Evolutionary conservation across 2,113 vertebrate genomes (phyloP).

Genomic region (Anoura caudifer): DNA sequence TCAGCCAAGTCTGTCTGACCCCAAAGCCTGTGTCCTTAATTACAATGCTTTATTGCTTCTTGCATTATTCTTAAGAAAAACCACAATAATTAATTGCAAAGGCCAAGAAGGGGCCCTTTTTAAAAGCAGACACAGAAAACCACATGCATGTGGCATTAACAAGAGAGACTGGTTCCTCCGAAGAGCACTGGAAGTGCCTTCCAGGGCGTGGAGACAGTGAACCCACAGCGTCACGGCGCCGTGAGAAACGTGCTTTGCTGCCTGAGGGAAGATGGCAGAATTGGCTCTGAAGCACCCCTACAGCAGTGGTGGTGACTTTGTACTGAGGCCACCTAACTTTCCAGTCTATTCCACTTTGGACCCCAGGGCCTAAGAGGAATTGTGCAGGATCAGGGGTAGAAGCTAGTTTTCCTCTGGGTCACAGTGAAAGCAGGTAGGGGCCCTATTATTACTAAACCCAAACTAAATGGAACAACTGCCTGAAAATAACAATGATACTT

Average conservation of each 20-base stretch:
- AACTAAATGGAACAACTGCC: not conserved
- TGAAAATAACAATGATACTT: not conserved
- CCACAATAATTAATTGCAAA: not conserved
- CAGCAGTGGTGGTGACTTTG: not conserved
- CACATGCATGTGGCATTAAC: not conserved
- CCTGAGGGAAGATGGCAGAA: not conserved
- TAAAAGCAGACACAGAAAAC: not conserved
- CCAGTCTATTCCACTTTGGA: not conserved
- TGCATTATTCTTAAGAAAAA: not conserved
- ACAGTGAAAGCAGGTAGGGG: not conserved
- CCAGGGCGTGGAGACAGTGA: too few relatives aligned
- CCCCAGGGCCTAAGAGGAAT: not conserved
- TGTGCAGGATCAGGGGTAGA: not conserved
- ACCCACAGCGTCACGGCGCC: rapidly evolving
- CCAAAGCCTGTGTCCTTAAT: not conserved
- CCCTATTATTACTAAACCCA: not conserved
- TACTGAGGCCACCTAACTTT: not conserved
- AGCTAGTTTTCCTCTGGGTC: not conserved
- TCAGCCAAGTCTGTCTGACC: not conserved
- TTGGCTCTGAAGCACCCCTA: not conserved
- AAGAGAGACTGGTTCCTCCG: not conserved
- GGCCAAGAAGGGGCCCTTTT: not conserved
- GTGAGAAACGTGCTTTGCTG: not conserved
- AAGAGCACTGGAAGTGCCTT: not conserved
- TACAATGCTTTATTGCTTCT: not conserved